Percentiles rank a stretch among this genome's conserved stretches.
phyloP scores from a whole-genome alignment of 2,113 vertebrate species.

The Aythya baeri region DNA sequence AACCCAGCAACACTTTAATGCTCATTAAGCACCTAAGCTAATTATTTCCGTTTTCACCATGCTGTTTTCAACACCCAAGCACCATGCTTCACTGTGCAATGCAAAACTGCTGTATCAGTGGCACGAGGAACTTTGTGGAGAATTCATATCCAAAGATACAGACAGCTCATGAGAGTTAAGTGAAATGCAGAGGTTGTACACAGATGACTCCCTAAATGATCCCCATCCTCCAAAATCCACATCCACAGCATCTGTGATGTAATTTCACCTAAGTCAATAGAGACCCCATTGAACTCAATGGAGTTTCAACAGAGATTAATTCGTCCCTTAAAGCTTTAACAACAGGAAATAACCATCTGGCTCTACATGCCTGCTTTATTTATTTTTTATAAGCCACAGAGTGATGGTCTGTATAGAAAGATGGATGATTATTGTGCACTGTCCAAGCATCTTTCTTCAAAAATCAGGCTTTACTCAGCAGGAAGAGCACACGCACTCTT shows the following conservation, averaged over 20 bases:
- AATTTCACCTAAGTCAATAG: background rate
- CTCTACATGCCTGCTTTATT: background rate
- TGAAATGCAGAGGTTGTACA: background rate
- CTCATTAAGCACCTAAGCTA: background rate
- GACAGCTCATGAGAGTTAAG: background rate
- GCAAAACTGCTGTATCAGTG: background rate
- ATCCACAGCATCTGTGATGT: background rate
- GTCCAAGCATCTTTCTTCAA: background rate
- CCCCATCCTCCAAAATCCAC: background rate
- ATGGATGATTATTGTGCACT: background rate
- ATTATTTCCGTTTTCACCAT: background rate
- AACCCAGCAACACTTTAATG: fast-evolving
- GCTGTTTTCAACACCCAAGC: background rate
- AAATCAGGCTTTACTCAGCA: background rate
- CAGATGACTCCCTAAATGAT: background rate
- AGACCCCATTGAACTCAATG: conserved; percentile 3
- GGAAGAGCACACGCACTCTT: background rate
- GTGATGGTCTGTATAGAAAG: conserved; percentile 1
- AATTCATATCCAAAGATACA: background rate
- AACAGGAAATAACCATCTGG: conserved; percentile 48
- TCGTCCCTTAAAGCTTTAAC: conserved; percentile 30
- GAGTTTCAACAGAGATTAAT: conserved; percentile 33
- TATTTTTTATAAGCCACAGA: conserved; percentile 42
- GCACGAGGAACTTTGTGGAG: background rate
- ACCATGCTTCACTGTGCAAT: fast-evolving